Evolutionary conservation across 2,113 vertebrate species (phyloP), one percentile per base, ranked within the genome.

Genomic region (Mugil cephalus): DNA sequence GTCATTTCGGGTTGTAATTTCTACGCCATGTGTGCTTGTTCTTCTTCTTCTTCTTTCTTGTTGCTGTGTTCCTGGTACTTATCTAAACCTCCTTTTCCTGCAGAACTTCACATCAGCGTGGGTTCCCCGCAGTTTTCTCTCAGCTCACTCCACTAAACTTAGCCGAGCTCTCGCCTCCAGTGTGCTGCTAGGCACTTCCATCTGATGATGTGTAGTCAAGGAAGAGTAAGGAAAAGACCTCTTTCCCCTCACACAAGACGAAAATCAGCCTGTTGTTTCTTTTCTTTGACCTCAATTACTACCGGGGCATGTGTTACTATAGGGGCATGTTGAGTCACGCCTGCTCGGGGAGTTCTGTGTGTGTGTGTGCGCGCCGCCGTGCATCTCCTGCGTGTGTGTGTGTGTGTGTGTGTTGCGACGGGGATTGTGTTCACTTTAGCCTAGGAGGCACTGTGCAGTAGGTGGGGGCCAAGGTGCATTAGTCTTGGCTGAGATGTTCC

Each of bases 251-350:
- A 36, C 82, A 69, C 60, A 68, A 78, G 74, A 74, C 40, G 15
- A 80, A 88, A 88, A 87, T 81, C 73, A 68, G 84, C 36, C 85
- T 79, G 81, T 91, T 89, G 84, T 90, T 92, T 87, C 74, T 91
- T 81, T 87, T 69, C 77, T 85, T 86, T 88, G 87, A 94, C 92
- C 91, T 90, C 91, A 90, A 93, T 93, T 93, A 88, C 89, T 47
- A 61, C 47, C 65, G 46, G 87, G 85, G 69, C 85, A 71, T 42
- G 75, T 89, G 86, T 85, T 85, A 80, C 83, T 71, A 73, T 75
- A 59, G 70, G 87, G 80, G 69, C 75, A 56, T 77, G 91, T 89
- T 88, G 89, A 93, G 84, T 82, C 86, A 89, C 73, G 84, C 58
- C 71, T 79, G 81, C 74, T 73, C 43, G 54, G 74, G 84, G 78